Evolutionary conservation across 2,888 invertebrate genomes (phyloP), one percentile per base, ranked within the genome.

Genomic region (Caenorhabditis sinica): DNA sequence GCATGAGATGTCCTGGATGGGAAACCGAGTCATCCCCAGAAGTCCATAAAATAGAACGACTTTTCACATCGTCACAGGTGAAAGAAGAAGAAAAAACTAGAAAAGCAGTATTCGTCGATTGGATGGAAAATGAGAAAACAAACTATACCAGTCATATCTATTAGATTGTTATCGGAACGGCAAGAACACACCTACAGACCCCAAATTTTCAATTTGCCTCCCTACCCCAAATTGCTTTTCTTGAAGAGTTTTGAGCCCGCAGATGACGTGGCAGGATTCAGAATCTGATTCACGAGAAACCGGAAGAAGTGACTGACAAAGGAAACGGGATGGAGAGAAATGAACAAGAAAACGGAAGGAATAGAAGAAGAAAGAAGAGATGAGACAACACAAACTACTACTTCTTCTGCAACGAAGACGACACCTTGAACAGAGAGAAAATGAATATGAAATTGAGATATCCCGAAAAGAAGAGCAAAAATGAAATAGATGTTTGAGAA

Each of bases 381-480:
- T 4, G 45, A 53, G 68, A 68, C 68, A 51, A 68, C 68, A 51
- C 68, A 51, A 68, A 68, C 68, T 53, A 68, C 68, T 45, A 66
- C 66, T 66, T 61, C 33, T 43, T 51, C 36, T 68, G 36, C 51
- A 53, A 36, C 49, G 8, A 49, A 45, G 65, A 68, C 51, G 53
- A 53, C 68, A 68, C 68, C 68, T 68, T 68, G 68, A 68, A 51
- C 66, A 66, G 17, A n/a, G 40, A 61, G 66, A 68, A 33, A 68
- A 36, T 53, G 68, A 68, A 68, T 53, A 68, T 53, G 68, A 68
- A 65, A 65, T 65, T 45, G 45, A 65, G 23, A 61, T 58, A 61
- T 61, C 15, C 36, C 11, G 11, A 40, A 28, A 13, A 45, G 33
- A 36, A 45, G 45, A 65, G 45, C 45, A 65, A n/a, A 65, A 45